Base-by-base conservation (phyloP, 2,113 vertebrate species). In the Alces alces region DNA sequence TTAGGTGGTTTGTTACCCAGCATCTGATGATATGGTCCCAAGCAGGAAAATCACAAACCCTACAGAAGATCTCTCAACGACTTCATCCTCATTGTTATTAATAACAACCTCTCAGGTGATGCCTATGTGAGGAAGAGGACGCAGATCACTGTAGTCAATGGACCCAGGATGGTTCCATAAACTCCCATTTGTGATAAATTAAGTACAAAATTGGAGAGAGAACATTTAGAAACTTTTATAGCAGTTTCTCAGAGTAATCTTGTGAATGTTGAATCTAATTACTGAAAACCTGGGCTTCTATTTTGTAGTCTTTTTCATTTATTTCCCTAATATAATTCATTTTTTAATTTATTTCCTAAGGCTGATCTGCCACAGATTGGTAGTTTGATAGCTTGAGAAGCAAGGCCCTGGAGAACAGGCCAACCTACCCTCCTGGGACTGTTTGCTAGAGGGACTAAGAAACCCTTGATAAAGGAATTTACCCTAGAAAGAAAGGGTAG, bases 121-220 rank as follows among this genome's bases (percentile, higher is more conserved):
- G 6, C 33, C 50, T 39, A 0, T 0, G 16, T 5, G 15, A 28
- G 73, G n/a, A 45, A 1, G 17, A 17, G 45, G n/a, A 11, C 4
- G 25, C 27, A 19, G 9, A 47, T 50, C 55, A 1, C 1, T 3
- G 17, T 2, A 13, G 55, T 54, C 50, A 23, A 17, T 7, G 4
- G 64, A 55, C 78, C 58, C 73, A 55, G 15, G 10, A 25, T 2
- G 30, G 3, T 27, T 50, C 54, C 52, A 21, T 1, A 14, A n/a
- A 10, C 39, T 88, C 47, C 16, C 27, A 27, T 21, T 43, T 15
- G 23, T 55, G 60, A 83, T 36, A 50, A 85, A 52, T 89, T 36
- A 55, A 60, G 30, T 25, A 52, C 47, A 78, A 83, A 73, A 23
- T 23, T 58, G 54, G 45, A 86, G 55, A 52, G 4, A 50, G 47